Evolutionary conservation across 2,113 vertebrate species (phyloP).

Genomic region (Parotia lawesii): DNA sequence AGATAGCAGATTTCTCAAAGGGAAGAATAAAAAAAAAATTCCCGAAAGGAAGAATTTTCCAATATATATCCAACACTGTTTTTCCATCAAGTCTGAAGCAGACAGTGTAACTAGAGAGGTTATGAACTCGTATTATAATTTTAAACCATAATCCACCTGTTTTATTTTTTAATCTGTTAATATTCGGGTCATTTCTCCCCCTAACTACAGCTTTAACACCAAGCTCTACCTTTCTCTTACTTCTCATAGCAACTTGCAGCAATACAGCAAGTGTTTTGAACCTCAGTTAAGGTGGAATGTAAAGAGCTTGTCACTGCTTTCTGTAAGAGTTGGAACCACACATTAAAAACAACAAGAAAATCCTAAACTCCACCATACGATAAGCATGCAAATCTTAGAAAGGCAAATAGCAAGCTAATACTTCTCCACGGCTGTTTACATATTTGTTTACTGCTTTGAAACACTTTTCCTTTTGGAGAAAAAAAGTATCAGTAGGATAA

Average conservation of each 20-base stretch:
- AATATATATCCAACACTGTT: background rate
- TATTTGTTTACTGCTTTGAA: background rate
- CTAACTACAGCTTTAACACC: background rate
- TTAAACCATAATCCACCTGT: background rate
- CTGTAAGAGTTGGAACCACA: fast-evolving
- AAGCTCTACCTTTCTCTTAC: background rate
- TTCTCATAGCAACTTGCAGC: background rate
- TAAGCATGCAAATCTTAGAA: background rate
- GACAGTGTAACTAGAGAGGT: background rate
- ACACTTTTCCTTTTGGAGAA: background rate
- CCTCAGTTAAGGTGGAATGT: background rate
- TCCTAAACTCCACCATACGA: background rate
- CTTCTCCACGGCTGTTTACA: background rate
- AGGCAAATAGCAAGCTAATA: background rate
- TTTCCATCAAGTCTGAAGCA: background rate
- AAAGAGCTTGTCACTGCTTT: background rate
- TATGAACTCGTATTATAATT: background rate
- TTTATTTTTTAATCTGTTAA: background rate
- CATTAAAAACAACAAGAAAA: background rate
- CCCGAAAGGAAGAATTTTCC: background rate
- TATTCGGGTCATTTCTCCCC: background rate
- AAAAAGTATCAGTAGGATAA: background rate
- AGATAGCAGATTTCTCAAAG: background rate
- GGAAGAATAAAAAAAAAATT: background rate
- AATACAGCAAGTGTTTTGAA: background rate